phyloP scores from a whole-genome alignment of 2,888 invertebrate species.

The Cephus sareptanus region DNA sequence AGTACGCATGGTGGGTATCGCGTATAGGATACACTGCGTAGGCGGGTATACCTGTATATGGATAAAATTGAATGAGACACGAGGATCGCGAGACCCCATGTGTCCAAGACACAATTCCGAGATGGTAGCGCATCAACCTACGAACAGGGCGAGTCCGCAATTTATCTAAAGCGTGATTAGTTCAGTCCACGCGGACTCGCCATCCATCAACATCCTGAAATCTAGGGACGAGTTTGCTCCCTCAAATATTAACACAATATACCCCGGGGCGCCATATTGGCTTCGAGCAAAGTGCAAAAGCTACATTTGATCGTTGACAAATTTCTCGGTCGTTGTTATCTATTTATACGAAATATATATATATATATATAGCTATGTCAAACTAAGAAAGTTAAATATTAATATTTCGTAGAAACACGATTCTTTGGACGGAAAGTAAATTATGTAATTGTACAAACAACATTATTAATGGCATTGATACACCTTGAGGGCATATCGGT shows the following conservation, averaged over 20 bases:
- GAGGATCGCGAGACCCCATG: not conserved
- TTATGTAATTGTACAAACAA: not conserved
- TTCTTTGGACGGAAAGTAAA: not conserved
- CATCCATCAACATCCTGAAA: conserved; percentile 4
- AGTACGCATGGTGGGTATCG: not conserved
- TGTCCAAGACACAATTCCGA: not conserved
- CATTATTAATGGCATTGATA: not conserved
- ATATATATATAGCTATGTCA: not conserved
- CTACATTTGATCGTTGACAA: not conserved
- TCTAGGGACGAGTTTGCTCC: conserved; percentile 21
- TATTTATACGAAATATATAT: not conserved
- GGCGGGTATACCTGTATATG: not conserved
- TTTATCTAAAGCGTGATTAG: conserved; percentile 33
- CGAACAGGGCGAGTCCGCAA: not conserved
- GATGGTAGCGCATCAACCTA: not conserved
- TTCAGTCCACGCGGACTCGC: conserved; percentile 14
- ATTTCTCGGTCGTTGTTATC: not conserved
- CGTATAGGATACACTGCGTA: not conserved
- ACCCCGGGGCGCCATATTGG: conserved; percentile 15
- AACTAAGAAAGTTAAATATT: not conserved
- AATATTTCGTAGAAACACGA: not conserved
- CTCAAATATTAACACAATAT: conserved; percentile 37
- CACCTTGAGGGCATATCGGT: not conserved
- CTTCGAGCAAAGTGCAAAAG: conserved; percentile 14
- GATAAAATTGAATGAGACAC: not conserved